phyloP scores from a whole-genome alignment of 2,113 vertebrate genomes.

The Hyla sarda region DNA sequence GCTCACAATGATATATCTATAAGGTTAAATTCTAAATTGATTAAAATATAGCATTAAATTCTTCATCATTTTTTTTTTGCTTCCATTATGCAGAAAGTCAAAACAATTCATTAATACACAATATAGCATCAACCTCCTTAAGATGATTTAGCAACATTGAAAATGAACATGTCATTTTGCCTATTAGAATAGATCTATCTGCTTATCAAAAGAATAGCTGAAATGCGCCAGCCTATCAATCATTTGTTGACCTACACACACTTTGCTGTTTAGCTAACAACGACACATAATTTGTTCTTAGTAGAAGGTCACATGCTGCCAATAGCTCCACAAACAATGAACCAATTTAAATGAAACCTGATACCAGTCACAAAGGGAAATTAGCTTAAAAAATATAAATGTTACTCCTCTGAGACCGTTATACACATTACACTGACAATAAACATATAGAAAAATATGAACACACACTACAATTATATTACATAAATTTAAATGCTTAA shows the following conservation, averaged over 20 bases:
- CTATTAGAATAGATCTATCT: conserved; percentile 45
- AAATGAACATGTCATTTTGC: conserved; percentile 41
- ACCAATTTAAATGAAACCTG: conserved; percentile 13
- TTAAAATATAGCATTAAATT: background rate
- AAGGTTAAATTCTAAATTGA: background rate
- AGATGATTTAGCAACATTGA: conserved; percentile 32
- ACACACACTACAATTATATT: background rate
- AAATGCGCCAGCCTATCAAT: conserved; percentile 35
- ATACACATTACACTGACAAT: background rate
- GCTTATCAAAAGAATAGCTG: conserved; percentile 36
- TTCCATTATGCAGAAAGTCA: background rate
- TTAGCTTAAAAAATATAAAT: background rate
- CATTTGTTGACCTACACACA: conserved; percentile 34
- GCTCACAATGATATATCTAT: background rate
- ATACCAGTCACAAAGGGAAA: background rate
- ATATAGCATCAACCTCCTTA: background rate
- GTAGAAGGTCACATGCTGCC: conserved; percentile 50
- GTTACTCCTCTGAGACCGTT: background rate
- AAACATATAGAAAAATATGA: background rate
- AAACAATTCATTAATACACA: conserved; percentile 22
- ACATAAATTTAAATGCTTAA: no score
- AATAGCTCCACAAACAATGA: conserved; percentile 26
- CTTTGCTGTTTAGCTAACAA: conserved; percentile 37
- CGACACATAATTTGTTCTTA: conserved; percentile 43
- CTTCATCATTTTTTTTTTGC: background rate